Conservation (phyloP, 1,140 invertebrate genomes). For the Helicoverpa zea region DNA sequence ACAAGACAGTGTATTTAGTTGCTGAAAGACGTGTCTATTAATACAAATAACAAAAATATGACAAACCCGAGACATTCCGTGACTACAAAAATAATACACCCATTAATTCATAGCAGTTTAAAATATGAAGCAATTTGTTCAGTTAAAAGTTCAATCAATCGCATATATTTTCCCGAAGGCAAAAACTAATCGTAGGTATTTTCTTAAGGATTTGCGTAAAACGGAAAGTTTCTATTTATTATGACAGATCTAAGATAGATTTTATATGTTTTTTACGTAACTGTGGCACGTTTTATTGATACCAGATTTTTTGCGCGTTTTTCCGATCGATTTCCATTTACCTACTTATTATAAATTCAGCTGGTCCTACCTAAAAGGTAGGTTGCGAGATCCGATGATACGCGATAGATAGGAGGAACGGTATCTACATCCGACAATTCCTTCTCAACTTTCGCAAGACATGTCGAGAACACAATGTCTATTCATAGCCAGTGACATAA, state of each 20-base stretch:
- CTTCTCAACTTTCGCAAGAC: no score
- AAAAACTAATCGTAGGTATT: slow-evolving; percentile 11
- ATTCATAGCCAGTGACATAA: no score
- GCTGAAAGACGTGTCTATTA: slow-evolving; percentile 63
- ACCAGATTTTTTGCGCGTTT: neutral
- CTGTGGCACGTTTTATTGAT: neutral
- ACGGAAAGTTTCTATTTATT: slow-evolving; percentile 23
- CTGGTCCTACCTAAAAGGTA: no score
- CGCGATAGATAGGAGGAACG: no score
- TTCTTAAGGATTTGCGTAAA: slow-evolving; percentile 1
- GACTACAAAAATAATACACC: slow-evolving; percentile 4
- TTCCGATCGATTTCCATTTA: neutral
- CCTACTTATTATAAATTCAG: neutral
- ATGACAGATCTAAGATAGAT: neutral
- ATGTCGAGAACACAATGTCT: no score
- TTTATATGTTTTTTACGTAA: slow-evolving; percentile 10
- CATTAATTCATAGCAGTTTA: slow-evolving; percentile 25
- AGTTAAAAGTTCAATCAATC: slow-evolving; percentile 9
- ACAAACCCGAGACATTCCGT: slow-evolving; percentile 26
- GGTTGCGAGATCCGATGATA: no score
- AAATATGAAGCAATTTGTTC: neutral
- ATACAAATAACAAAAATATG: slow-evolving; percentile 43
- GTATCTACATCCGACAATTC: no score
- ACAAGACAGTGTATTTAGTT: slow-evolving; percentile 51
- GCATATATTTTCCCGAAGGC: neutral